Evolutionary conservation across 2,797 vertebrate species (phyloP).

Genomic region (Chaunax sp.): DNA sequence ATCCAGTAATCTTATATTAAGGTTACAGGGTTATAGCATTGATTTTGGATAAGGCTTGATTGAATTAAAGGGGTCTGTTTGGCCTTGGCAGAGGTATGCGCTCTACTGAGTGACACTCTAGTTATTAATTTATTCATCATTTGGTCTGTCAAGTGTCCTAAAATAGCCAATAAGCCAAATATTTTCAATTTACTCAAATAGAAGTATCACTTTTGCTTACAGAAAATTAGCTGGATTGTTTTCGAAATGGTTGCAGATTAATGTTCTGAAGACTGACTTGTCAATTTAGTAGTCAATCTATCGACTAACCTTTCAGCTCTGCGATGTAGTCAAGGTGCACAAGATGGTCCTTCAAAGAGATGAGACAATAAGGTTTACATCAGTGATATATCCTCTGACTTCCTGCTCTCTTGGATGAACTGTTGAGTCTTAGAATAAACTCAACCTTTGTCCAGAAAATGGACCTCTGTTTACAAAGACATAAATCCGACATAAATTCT

Average conservation of each 20-base stretch:
- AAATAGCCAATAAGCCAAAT: not conserved
- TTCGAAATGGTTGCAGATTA: not conserved
- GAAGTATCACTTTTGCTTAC: too few relatives aligned
- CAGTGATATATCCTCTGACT: constrained; percentile 5
- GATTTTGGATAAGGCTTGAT: too few relatives aligned
- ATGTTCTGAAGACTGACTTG: not conserved
- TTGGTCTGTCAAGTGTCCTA: not conserved
- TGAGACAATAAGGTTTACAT: constrained; percentile 17
- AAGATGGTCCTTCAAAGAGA: not conserved
- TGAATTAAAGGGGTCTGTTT: too few relatives aligned
- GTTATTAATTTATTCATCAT: not conserved
- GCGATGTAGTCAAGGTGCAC: not conserved
- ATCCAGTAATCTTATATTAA: too few relatives aligned
- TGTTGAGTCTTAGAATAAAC: constrained; percentile 38
- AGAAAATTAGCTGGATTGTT: too few relatives aligned
- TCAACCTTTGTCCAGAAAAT: constrained; percentile 54
- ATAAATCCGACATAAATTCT: constrained; percentile 68
- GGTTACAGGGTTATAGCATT: too few relatives aligned
- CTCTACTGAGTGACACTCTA: too few relatives aligned
- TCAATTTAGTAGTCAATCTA: not conserved
- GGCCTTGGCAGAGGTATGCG: too few relatives aligned
- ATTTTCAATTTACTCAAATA: not conserved
- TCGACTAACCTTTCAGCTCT: not conserved
- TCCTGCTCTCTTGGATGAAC: constrained; percentile 42
- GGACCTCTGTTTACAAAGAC: constrained; percentile 73